Evolutionary conservation across 1,140 invertebrate species (phyloP), one percentile per base, ranked within the genome.

Genomic region (Euwallacea fornicatus): DNA sequence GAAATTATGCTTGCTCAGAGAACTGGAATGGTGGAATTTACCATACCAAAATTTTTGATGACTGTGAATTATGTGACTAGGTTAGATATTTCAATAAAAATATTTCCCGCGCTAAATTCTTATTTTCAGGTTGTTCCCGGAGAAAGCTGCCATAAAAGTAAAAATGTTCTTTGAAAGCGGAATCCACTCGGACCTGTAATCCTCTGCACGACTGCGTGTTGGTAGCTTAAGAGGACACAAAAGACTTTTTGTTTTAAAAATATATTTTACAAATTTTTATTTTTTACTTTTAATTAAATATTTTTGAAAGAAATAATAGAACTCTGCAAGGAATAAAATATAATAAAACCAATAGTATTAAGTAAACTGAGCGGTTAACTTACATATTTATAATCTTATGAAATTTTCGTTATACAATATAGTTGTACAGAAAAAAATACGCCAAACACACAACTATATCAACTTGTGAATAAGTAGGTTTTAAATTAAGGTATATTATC

Each of bases 1-100:
- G 78, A 83, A 70, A 91, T 93, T 69, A 64, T 77, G 61, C 33
- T 76, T 77, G 77, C 76, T 74, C 78, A 73, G 66, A 2, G 82
- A 77, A 62, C 59, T 55, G 46, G 54, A 77, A 42, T 13, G 77
- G 9, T 16, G 9, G 3, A 85, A 83, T 83, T 82, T 62, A 63
- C 65, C 66, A 33, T 76, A 73, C 69, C 73, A 7, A 46, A 74
- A 13, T 78, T 77, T 61, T 73, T 73, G 16, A 9, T 68, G 33
- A 21, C 7, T 42, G 13, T 68, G 9, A 60, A 60, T 59, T 4
- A 59, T 59, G n/a, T 68, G 9, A 44, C 66, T 11, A 68, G 66
- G 66, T 68, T 44, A 58, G 6, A 42, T 59, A 16, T 68, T 68
- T 2, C 8, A 6, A 13, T 50, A 50, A 50, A 11, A 13, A 50